These are phyloP conservation scores for Macrophya alboannulata DNA, from an alignment of 2,888 invertebrate species.

Conservation along the genomic window DNA sequence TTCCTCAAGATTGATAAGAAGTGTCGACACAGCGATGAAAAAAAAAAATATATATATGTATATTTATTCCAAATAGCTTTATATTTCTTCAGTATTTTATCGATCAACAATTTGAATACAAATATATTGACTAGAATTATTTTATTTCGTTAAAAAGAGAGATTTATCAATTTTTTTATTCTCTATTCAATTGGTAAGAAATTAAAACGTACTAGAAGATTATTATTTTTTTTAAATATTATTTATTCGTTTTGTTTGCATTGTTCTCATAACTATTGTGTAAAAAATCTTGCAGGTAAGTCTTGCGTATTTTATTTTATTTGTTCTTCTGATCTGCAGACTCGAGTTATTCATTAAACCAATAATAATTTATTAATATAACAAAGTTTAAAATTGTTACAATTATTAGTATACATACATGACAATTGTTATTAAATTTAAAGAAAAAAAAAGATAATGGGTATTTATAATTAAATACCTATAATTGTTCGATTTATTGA, in stretches of 20 bases:
- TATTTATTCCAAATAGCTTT: too few relatives aligned
- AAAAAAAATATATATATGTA: too few relatives aligned
- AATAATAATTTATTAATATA: slow-evolving; percentile 24
- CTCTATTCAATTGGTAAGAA: not conserved
- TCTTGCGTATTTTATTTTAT: not conserved
- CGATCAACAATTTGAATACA: too few relatives aligned
- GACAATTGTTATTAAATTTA: slow-evolving; percentile 10
- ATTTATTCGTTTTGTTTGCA: slow-evolving; percentile 1
- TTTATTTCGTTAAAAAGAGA: not conserved
- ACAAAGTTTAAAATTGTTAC: slow-evolving; percentile 7
- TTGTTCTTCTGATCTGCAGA: not conserved
- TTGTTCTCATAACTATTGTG: not conserved
- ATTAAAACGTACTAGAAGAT: not conserved
- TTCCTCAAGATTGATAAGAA: too few relatives aligned
- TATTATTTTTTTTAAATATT: not conserved
- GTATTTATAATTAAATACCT: not conserved
- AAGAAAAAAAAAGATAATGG: not conserved
- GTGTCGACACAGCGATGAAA: too few relatives aligned
- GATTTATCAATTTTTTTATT: not conserved
- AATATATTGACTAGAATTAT: too few relatives aligned
- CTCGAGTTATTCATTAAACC: not conserved
- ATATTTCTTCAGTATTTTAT: too few relatives aligned
- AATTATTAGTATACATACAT: slow-evolving; percentile 8
- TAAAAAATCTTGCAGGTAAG: slow-evolving; percentile 7
- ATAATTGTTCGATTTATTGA: slow-evolving; percentile 13